Evolutionary conservation across 2,888 invertebrate genomes (phyloP).

Genomic region (Patella caerulea): DNA sequence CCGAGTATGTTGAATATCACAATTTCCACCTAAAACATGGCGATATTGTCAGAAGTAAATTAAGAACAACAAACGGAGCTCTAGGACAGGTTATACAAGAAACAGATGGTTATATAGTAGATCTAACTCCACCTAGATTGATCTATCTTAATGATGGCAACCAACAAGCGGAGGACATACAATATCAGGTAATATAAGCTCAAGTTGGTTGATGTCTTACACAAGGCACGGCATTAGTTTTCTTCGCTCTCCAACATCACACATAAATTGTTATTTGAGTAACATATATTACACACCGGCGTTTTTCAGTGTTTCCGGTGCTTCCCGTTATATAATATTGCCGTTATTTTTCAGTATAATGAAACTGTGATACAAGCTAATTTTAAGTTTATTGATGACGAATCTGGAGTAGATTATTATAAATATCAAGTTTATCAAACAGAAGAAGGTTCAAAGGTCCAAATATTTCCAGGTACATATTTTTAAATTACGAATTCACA

Average conservation of each 20-base stretch:
- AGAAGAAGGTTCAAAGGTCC: constrained; percentile 41
- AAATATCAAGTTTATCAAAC: constrained; percentile 47
- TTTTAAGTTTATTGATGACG: constrained; percentile 49
- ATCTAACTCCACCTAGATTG: constrained; percentile 52
- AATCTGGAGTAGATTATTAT: constrained; percentile 46
- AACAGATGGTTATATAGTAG: constrained; percentile 49
- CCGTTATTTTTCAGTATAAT: constrained; percentile 29
- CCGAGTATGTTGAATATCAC: constrained; percentile 43
- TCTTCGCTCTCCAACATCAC: too few species aligned
- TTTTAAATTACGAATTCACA: too few species aligned
- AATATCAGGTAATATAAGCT: constrained; percentile 41
- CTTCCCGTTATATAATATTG: too few species aligned
- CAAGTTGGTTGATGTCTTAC: too few species aligned
- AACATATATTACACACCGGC: too few species aligned
- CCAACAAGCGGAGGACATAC: constrained; percentile 31
- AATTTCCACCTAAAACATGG: constrained; percentile 54
- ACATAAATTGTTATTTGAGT: too few species aligned
- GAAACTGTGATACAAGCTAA: constrained; percentile 36
- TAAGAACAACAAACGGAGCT: constrained; percentile 54
- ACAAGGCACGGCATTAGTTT: too few species aligned
- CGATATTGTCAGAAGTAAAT: constrained; percentile 41
- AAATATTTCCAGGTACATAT: constrained; percentile 45
- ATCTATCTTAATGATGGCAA: constrained; percentile 47
- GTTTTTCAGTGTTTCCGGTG: fast-evolving
- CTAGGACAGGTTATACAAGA: constrained; percentile 35